Evolutionary conservation across 2,797 vertebrate species (phyloP).

Genomic region (Bucorvus abyssinicus): DNA sequence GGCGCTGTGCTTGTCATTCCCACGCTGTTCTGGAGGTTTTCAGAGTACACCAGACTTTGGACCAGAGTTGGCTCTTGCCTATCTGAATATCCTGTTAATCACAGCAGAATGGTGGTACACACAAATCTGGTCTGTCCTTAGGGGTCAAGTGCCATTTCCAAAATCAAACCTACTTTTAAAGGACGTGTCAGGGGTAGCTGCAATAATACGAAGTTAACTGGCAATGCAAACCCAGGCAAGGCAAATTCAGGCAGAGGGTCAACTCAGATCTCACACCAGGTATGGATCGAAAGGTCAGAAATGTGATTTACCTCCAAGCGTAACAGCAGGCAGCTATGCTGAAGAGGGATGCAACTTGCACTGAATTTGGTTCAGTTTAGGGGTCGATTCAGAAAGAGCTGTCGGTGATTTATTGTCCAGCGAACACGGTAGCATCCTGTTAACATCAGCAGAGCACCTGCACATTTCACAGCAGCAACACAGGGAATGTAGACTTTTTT

Average conservation of each 20-base stretch:
- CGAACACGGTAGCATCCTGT: background rate
- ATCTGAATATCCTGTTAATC: background rate
- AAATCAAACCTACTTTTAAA: background rate
- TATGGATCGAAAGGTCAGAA: background rate
- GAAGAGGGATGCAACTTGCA: background rate
- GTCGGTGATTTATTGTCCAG: background rate
- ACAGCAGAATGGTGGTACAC: background rate
- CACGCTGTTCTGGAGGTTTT: background rate
- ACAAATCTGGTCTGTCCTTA: background rate
- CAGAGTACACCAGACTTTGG: background rate
- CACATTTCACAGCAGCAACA: background rate
- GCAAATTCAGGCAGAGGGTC: background rate
- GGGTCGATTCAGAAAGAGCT: background rate
- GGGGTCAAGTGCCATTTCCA: background rate
- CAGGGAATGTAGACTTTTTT: background rate
- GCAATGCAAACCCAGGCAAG: background rate
- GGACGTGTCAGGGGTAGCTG: background rate
- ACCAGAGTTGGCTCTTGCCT: background rate
- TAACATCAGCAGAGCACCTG: background rate
- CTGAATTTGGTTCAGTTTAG: background rate
- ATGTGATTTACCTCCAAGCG: slow-evolving; percentile 1
- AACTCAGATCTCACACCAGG: background rate
- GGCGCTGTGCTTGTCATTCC: background rate
- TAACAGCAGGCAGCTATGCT: background rate
- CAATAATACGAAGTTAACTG: background rate